A percentile compares a stretch with the other conserved stretches of the same genome.
These are phyloP conservation scores for Pangasius macronema DNA, from an alignment of 2,797 vertebrate genomes.

Conservation along the genomic window DNA sequence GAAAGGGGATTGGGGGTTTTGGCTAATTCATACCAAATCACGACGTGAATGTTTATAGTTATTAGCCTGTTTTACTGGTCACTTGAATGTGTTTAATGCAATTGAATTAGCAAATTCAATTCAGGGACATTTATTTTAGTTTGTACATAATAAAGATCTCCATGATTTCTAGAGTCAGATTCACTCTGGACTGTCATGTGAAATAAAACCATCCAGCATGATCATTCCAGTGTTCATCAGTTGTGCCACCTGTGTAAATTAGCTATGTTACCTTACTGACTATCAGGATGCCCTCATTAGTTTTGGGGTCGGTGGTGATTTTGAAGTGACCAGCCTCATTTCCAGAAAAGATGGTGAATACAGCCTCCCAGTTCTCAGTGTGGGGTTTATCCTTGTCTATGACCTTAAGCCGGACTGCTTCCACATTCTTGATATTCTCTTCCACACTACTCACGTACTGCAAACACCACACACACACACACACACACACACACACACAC, in stretches of 20 bases:
- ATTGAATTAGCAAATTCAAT: not conserved
- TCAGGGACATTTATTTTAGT: not conserved
- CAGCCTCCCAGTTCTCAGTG: slow-evolving; percentile 87
- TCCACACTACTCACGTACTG: slow-evolving; percentile 83
- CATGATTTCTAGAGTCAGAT: not conserved
- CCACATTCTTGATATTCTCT: slow-evolving; percentile 83
- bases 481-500: slow-evolving; percentile 26
- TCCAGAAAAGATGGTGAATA: slow-evolving; percentile 83
- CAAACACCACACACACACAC: slow-evolving; percentile 40
- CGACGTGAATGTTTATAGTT: not conserved
- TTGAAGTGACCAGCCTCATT: slow-evolving; percentile 89
- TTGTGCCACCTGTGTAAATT: not conserved
- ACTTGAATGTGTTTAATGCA: not conserved
- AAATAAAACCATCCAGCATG: not conserved
- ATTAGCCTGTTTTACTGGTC: not conserved
- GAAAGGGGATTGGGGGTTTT: not conserved
- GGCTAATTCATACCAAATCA: not conserved
- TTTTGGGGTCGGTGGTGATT: slow-evolving; percentile 82
- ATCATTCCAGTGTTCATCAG: not conserved
- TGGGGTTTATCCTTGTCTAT: slow-evolving; percentile 80
- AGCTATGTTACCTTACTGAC: slow-evolving; percentile 81
- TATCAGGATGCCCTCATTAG: slow-evolving; percentile 88
- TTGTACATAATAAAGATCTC: not conserved
- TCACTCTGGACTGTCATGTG: not conserved
- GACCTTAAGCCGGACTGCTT: slow-evolving; percentile 83